A percentile compares a stretch with the other conserved stretches of the same genome.
phyloP scores from a whole-genome alignment of 1,140 invertebrate species.

The Metopolophium dirhodum region DNA sequence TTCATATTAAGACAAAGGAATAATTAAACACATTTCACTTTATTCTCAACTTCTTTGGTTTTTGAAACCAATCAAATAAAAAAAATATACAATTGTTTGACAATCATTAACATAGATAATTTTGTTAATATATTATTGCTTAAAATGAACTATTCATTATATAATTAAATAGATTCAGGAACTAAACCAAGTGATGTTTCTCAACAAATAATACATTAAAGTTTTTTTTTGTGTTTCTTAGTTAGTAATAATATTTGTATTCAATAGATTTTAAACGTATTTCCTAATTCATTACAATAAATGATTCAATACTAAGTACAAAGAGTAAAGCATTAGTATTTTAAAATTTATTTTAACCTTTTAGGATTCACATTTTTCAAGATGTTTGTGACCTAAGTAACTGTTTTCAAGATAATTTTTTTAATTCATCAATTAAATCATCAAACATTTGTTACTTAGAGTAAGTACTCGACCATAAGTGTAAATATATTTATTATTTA shows the following conservation, averaged over 20 bases:
- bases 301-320: background rate
- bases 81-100: slow-evolving; percentile 6
- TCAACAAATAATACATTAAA: background rate
- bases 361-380: background rate
- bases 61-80: background rate
- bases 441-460: background rate
- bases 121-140: slow-evolving; percentile 1
- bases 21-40: background rate
- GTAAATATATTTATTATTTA: background rate
- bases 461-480: background rate
- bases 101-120: background rate
- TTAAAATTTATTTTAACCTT: background rate
- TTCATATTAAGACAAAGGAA: background rate
- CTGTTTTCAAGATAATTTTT: background rate
- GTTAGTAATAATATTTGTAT: background rate
- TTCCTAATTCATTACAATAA: background rate
- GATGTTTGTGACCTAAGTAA: background rate
- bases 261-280: background rate
- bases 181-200: background rate
- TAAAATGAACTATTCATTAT: background rate
- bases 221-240: background rate
- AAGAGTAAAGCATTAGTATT: background rate
- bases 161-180: slow-evolving; percentile 26
- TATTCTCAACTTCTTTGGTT: background rate
- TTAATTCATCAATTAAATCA: background rate